These are phyloP conservation scores for Ceyx margarethae DNA, from an alignment of 2,113 vertebrate genomes.

Conservation along the genomic window DNA sequence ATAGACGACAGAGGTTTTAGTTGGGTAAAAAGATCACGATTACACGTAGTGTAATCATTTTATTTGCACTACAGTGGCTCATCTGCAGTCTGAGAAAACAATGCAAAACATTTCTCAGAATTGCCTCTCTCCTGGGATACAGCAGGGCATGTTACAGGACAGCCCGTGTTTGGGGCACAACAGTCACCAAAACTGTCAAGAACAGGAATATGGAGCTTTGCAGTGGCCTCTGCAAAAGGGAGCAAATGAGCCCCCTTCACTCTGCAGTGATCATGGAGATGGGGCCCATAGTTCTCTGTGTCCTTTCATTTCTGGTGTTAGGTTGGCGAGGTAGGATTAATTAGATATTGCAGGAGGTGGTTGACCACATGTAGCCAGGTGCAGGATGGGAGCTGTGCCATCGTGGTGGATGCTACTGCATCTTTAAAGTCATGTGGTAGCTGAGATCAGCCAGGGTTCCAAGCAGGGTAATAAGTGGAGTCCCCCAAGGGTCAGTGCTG, in stretches of 20 bases:
- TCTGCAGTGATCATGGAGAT: not conserved
- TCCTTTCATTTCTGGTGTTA: not conserved
- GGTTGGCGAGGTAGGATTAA: not conserved
- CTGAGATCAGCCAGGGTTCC: not conserved
- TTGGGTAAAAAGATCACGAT: accelerated
- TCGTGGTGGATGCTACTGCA: not conserved
- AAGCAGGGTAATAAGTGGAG: accelerated
- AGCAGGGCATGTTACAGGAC: not conserved
- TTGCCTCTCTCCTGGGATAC: not conserved
- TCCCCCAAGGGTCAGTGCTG: too few species aligned
- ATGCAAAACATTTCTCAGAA: accelerated
- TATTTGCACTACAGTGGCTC: not conserved
- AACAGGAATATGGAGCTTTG: not conserved
- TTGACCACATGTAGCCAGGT: not conserved
- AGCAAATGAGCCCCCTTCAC: not conserved
- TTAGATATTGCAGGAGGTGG: not conserved
- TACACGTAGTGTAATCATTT: not conserved
- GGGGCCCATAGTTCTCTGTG: accelerated
- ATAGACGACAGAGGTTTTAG: not conserved
- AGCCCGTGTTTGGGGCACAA: accelerated
- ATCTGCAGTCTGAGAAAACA: not conserved
- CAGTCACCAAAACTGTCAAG: too few species aligned
- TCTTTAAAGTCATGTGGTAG: not conserved
- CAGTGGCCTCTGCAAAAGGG: not conserved
- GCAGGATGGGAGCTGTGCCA: not conserved